Percentiles rank a stretch among this genome's conserved stretches.
These are phyloP conservation scores for Platycheirus rosarum DNA, from an alignment of 2,888 invertebrate species.

Conservation along the genomic window DNA sequence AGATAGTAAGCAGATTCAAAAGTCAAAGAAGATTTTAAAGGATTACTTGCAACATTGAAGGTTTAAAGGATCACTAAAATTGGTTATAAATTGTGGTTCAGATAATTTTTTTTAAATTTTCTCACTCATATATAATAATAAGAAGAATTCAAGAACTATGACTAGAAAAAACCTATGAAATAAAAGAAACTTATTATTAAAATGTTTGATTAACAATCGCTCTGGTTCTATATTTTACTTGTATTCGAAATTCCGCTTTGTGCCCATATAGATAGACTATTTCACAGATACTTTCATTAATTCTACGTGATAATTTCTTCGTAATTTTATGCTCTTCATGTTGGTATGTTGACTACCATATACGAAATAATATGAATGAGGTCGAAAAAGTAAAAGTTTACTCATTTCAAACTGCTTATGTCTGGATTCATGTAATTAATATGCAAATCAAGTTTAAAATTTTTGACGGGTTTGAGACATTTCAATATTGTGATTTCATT, in stretches of 20 bases:
- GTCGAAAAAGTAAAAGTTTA: slow-evolving; percentile 67
- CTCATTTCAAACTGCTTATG: slow-evolving; percentile 9
- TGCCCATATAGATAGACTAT: slow-evolving; percentile 17
- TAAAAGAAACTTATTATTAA: no score
- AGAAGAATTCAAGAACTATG: no score
- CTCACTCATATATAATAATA: no score
- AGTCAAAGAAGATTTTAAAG: no score
- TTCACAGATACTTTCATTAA: slow-evolving; percentile 48
- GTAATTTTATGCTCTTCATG: slow-evolving; percentile 20
- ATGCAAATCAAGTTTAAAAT: slow-evolving; percentile 56
- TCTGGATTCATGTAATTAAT: slow-evolving; percentile 40
- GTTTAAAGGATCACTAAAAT: no score
- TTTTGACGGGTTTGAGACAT: not conserved
- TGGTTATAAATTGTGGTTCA: no score
- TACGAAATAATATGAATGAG: slow-evolving; percentile 32
- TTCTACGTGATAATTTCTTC: slow-evolving; percentile 47
- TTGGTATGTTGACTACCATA: slow-evolving; percentile 36
- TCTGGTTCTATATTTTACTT: not conserved
- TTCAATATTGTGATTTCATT: not conserved
- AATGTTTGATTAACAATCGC: not conserved
- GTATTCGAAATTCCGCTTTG: slow-evolving; percentile 2
- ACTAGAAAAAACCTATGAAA: no score
- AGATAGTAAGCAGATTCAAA: no score
- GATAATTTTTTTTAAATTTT: no score
- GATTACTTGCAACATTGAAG: no score